Conservation (phyloP, 2,888 invertebrate genomes). For the Morpho deidamia region DNA sequence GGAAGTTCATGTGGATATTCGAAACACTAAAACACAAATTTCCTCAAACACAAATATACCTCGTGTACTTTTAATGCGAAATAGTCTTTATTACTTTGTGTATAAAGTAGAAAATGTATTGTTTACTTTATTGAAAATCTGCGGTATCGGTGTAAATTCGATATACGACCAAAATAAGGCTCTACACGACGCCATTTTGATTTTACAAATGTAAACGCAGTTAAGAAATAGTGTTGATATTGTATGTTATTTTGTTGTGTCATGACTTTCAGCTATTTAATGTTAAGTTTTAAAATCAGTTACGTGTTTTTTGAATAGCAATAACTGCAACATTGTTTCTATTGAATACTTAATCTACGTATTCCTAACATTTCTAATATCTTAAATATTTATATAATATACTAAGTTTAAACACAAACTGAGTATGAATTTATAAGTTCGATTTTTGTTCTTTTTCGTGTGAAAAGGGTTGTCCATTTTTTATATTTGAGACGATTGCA, state of each 20-base stretch:
- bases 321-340: too few species aligned
- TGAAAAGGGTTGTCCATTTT: too few species aligned
- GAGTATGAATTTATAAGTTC: too few species aligned
- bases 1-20: conserved; percentile 9
- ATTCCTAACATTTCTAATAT: too few species aligned
- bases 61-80: not conserved
- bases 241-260: not conserved
- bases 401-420: too few species aligned
- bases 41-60: conserved; percentile 1
- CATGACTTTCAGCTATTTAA: not conserved
- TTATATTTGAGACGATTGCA: too few species aligned
- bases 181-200: conserved; percentile 27
- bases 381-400: too few species aligned
- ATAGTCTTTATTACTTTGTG: not conserved
- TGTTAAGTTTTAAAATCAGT: not conserved
- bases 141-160: conserved; percentile 33
- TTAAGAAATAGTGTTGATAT: conserved; percentile 17
- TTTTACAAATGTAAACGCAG: conserved; percentile 26
- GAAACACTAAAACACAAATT: conserved; percentile 19
- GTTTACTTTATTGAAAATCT: conserved; percentile 14
- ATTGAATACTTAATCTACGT: too few species aligned
- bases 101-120: conserved; percentile 3
- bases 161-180: conserved; percentile 32
- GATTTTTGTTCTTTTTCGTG: too few species aligned
- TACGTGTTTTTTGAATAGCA: too few species aligned